Percentiles rank a stretch among this genome's conserved stretches.
Evolutionary conservation across 2,888 invertebrate genomes (phyloP).

Genomic region (Leucania comma): DNA sequence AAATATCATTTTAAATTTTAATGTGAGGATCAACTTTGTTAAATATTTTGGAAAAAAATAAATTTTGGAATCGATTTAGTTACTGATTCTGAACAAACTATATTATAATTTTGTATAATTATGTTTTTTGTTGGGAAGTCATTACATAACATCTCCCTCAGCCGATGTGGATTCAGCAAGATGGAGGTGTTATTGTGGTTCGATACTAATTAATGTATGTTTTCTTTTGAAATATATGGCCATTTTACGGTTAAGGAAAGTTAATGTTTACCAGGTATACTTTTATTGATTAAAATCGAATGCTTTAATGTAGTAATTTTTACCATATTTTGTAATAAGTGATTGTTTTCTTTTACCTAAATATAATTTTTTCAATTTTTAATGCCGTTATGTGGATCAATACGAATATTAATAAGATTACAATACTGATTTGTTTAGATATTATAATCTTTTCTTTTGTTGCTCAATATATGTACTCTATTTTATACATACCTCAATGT

Average conservation of each 20-base stretch:
- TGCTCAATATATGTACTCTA: constrained; percentile 44
- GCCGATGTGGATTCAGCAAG: no score
- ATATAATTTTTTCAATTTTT: no score
- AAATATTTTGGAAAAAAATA: no score
- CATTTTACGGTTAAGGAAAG: background rate
- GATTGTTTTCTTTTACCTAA: background rate
- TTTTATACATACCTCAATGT: constrained; percentile 42
- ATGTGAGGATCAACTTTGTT: no score
- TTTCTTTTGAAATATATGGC: background rate
- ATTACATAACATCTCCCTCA: no score
- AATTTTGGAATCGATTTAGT: no score
- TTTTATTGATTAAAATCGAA: background rate
- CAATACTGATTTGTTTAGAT: constrained; percentile 11
- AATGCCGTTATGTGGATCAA: background rate
- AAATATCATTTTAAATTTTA: no score
- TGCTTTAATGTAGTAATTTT: background rate
- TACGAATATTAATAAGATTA: background rate
- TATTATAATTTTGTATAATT: no score
- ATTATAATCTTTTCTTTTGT: background rate
- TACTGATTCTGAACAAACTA: no score
- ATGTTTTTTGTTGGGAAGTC: no score
- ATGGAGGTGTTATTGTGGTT: background rate
- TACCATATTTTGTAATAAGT: background rate
- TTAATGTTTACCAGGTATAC: background rate
- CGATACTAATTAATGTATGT: background rate